A percentile compares a stretch with the other conserved stretches of the same genome.
phyloP scores from a whole-genome alignment of 2,797 vertebrate genomes.

The Sebastes vulpes region DNA sequence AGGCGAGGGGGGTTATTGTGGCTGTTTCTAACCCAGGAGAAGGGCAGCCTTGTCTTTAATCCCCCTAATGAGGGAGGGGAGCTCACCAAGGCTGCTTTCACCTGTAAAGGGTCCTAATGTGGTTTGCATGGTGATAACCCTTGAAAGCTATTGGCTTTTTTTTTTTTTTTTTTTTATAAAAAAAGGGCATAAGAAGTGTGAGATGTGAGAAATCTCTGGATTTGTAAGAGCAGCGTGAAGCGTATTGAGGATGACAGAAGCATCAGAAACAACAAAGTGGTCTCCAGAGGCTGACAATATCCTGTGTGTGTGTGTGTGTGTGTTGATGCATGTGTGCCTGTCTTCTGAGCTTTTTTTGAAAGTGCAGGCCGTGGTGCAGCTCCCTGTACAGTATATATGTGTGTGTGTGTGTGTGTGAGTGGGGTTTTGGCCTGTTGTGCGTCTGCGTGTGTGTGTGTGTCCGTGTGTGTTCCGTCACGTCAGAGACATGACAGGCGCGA shows the following conservation, averaged over 20 bases:
- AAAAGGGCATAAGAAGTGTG: constrained; percentile 58
- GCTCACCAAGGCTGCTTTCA: constrained; percentile 64
- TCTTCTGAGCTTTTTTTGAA: constrained; percentile 37
- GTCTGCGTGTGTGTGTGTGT: constrained; percentile 9
- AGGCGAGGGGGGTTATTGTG: constrained; percentile 59
- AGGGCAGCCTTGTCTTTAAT: constrained; percentile 65
- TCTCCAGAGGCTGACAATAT: constrained; percentile 75
- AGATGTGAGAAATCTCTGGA: constrained; percentile 70
- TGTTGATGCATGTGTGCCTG: constrained; percentile 35
- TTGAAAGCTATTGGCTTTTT: constrained; percentile 54
- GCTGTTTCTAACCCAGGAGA: constrained; percentile 50
- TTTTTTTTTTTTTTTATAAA: neutral
- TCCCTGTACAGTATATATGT: constrained; percentile 3
- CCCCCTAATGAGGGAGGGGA: constrained; percentile 73
- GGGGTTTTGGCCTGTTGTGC: too few species aligned
- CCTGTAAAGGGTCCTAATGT: constrained; percentile 68
- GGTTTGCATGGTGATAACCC: constrained; percentile 69
- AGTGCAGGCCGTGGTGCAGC: constrained; percentile 18
- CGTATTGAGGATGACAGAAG: constrained; percentile 77
- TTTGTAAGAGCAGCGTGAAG: constrained; percentile 73
- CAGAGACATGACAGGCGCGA: constrained; percentile 79
- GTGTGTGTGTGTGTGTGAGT: constrained; percentile 1
- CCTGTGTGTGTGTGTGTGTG: constrained; percentile 45
- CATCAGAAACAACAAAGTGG: constrained; percentile 81
- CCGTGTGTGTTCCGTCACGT: constrained; percentile 60